A percentile compares a stretch with the other conserved stretches of the same genome.
Conservation (phyloP, 2,888 invertebrate species). For the Coenonympha glycerion region DNA sequence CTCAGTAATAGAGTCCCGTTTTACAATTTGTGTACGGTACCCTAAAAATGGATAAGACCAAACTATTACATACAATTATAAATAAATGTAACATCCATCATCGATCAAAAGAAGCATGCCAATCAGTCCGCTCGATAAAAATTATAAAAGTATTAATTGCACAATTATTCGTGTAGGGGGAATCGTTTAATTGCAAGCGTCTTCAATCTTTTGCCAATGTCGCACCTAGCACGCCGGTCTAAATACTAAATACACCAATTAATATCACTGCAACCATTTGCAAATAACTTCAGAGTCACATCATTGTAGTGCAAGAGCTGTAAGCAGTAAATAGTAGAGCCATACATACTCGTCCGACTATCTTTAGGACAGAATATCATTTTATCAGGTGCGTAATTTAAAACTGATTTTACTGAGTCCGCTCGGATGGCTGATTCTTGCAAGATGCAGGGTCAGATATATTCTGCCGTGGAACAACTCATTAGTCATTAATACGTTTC, state of each 20-base stretch:
- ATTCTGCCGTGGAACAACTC: no score
- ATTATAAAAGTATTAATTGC: background rate
- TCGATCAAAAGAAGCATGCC: background rate
- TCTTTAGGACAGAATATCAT: no score
- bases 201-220: background rate
- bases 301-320: background rate
- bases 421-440: no score
- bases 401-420: no score
- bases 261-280: slow-evolving; percentile 1
- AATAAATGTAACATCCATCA: background rate
- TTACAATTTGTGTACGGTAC: no score
- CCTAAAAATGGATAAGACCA: no score
- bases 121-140: background rate
- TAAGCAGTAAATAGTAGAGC: background rate
- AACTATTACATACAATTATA: no score
- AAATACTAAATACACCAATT: slow-evolving; percentile 3
- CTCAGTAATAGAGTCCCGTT: no score
- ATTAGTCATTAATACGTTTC: no score
- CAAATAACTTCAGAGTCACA: background rate
- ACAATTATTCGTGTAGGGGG: background rate
- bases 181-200: background rate
- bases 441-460: no score
- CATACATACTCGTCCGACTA: no score
- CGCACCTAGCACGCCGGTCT: background rate
- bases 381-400: no score